phyloP scores from a whole-genome alignment of 2,113 vertebrate genomes.

The Suricata suricatta region DNA sequence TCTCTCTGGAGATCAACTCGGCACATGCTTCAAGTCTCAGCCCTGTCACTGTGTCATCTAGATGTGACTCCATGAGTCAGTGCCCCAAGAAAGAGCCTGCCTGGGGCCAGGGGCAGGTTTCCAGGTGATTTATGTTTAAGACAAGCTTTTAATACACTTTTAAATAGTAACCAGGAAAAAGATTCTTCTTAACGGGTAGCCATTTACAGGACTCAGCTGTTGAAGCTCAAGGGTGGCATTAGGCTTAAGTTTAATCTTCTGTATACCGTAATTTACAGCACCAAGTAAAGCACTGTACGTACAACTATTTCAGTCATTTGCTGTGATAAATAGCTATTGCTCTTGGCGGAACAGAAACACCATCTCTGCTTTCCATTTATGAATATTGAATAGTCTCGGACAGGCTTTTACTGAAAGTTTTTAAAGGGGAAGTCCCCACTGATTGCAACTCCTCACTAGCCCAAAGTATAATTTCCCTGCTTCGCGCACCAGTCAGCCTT shows the following conservation, averaged over 20 bases:
- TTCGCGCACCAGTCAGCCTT: neutral
- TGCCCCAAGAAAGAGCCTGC: conserved; percentile 18
- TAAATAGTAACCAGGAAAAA: conserved; percentile 83
- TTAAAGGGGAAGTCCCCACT: conserved; percentile 49
- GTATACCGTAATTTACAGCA: conserved; percentile 81
- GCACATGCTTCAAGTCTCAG: neutral
- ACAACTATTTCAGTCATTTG: conserved; percentile 70
- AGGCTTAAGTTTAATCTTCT: conserved; percentile 86
- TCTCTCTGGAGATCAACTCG: neutral
- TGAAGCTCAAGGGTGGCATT: conserved; percentile 83
- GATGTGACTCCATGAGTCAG: neutral
- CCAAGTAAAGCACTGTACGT: conserved; percentile 61
- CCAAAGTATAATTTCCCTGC: conserved; percentile 15
- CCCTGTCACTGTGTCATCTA: neutral
- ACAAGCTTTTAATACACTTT: conserved; percentile 81
- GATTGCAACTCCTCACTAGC: neutral
- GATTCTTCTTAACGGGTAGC: conserved; percentile 78
- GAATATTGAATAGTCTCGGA: conserved; percentile 74
- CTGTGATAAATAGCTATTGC: conserved; percentile 68
- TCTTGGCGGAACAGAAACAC: conserved; percentile 67
- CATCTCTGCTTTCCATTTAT: conserved; percentile 69
- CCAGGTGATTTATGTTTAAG: conserved; percentile 79
- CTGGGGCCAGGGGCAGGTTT: neutral
- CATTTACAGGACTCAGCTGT: conserved; percentile 87
- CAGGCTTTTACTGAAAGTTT: conserved; percentile 45